phyloP scores from a whole-genome alignment of 2,113 vertebrate genomes.

The Irena cyanogastra region DNA sequence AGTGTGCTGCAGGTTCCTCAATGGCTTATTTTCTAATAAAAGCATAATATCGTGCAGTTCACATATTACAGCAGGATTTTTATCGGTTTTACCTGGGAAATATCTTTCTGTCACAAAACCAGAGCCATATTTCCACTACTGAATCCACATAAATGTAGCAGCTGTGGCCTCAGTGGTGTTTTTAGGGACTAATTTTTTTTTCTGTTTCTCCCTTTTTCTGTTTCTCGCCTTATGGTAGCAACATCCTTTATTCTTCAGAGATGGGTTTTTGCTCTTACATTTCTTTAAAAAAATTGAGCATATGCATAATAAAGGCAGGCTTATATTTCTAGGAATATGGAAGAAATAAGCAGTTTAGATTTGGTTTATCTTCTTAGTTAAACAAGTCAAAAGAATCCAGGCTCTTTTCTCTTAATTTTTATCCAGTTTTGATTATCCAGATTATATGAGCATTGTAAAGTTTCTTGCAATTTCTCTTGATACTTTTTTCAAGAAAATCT shows the following conservation, averaged over 20 bases:
- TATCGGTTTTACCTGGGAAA: neutral
- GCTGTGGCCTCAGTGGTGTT: neutral
- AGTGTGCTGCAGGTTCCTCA: neutral
- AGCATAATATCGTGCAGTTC: neutral
- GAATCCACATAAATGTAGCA: neutral
- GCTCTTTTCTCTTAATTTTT: neutral
- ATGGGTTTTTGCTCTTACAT: neutral
- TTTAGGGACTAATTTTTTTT: conserved; percentile 41
- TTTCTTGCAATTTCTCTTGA: neutral
- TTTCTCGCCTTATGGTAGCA: neutral
- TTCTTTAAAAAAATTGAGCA: neutral
- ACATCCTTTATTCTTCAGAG: neutral
- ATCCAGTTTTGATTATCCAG: neutral
- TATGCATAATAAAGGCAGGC: neutral
- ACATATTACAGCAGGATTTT: neutral
- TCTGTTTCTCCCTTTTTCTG: neutral
- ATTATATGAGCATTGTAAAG: neutral
- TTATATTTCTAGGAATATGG: neutral
- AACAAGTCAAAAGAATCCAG: neutral
- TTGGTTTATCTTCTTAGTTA: neutral
- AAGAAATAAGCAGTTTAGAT: neutral
- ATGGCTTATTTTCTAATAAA: conserved; percentile 3
- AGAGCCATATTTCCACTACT: neutral
- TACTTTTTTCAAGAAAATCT: neutral
- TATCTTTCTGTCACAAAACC: neutral